Conservation (phyloP, 2,888 invertebrate genomes). For the Dryococelus australis region DNA sequence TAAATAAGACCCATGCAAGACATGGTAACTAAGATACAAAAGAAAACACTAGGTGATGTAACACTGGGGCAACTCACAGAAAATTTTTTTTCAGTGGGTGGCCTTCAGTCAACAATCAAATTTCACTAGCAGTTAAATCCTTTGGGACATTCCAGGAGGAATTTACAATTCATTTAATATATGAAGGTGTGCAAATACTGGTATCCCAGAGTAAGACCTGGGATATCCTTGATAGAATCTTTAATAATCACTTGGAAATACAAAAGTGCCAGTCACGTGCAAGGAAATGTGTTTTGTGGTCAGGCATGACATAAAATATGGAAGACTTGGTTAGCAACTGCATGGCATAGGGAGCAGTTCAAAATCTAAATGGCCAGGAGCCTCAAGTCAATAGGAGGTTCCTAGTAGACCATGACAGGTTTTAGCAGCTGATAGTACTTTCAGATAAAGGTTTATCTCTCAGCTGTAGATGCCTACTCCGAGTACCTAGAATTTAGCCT, state of each 20-base stretch:
- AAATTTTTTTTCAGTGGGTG: background rate
- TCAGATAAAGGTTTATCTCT: background rate
- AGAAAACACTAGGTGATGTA: too few species aligned
- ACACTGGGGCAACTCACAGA: too few species aligned
- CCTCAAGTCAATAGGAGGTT: background rate
- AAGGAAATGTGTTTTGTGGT: background rate
- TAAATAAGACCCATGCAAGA: too few species aligned
- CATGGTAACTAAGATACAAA: too few species aligned
- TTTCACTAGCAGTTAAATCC: background rate
- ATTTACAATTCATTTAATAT: background rate
- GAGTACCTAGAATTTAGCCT: background rate
- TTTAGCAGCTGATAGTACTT: background rate
- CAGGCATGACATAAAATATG: too few species aligned
- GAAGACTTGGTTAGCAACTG: background rate
- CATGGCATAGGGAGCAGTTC: background rate
- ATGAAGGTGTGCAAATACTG: background rate
- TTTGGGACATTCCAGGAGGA: background rate
- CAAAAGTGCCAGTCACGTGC: background rate
- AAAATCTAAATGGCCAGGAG: background rate
- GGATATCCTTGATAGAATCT: background rate
- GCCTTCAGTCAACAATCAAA: background rate
- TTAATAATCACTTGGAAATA: background rate
- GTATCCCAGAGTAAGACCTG: background rate
- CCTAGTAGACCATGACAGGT: background rate
- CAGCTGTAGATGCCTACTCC: background rate